Base-by-base conservation (phyloP, 2,888 invertebrate species). In the Drosophila sordidula region DNA sequence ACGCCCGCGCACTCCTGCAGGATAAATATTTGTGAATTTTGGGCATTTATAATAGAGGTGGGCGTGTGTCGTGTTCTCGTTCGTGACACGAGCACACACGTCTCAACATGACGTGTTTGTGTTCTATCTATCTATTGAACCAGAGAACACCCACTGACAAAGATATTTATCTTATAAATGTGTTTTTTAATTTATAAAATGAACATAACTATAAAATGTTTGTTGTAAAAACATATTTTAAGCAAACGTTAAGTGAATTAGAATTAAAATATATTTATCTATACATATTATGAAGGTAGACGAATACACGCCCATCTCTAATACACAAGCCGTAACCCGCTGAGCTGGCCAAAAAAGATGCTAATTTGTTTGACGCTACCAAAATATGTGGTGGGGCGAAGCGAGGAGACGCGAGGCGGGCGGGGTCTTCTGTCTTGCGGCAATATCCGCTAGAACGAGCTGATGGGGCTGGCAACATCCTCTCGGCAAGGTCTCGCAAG, bases 391-490 rank as follows among this genome's bases (percentile, higher is more conserved):
- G 4, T 54, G 47, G 22, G 47, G 54, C 54, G 32, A 22, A 14
- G 29, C 38, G 26, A 34, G 39, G 26, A 3, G 26, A 5, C 6
- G 5, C 2, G 26, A 5, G 26, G 26, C 26, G 26, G 26, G 26
- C 26, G 26, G 9, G 9, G 22, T 25, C 46, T 56, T 55, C 63
- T 56, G 39, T n/a, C 25, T 25, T 25, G 29, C 29, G 32, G 41
- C 66, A 78, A 78, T 67, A 78, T 78, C 78, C 78, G 75, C 63
- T 57, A 71, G 69, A 75, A 75, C 52, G 38, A 29, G 49, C 36
- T 36, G 52, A 34, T 52, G 26, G 49, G 58, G 45, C 41, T 49
- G 50, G 44, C 65, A 65, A 80, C 87, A 84, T 84, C 84, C 85
- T 85, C 82, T 68, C 41, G 54, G 25, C 64, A 54, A 54, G 71